Conservation (phyloP, 2,888 invertebrate genomes). For the Oscheius onirici region DNA sequence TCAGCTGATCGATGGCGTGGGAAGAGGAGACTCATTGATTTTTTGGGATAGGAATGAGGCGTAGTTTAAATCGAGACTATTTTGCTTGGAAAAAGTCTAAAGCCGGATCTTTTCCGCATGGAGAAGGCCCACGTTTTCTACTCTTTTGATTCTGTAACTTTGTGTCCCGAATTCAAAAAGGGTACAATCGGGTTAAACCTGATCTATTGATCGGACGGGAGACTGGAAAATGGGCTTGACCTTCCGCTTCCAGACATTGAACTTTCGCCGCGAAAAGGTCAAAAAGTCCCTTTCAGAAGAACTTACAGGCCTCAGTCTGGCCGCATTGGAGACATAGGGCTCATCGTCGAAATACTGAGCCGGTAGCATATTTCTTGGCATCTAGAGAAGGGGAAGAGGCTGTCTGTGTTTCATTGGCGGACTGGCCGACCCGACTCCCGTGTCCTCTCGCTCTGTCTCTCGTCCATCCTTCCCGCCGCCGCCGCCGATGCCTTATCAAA, state of each 20-base stretch:
- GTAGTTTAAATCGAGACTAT: neutral
- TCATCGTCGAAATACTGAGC: constrained; percentile 51
- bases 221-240: no score
- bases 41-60: neutral
- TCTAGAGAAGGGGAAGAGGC: neutral
- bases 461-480: constrained; percentile 9
- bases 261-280: neutral
- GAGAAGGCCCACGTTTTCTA: no score
- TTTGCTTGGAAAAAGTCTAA: neutral
- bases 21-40: neutral
- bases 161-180: no score
- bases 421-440: neutral
- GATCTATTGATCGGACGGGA: no score
- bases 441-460: neutral
- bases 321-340: constrained; percentile 49
- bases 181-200: no score
- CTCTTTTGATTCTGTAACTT: no score
- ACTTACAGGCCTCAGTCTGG: constrained; percentile 28
- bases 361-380: neutral
- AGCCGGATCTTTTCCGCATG: neutral
- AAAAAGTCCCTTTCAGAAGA: neutral
- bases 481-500: neutral
- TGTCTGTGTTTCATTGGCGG: constrained; percentile 28
- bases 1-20: constrained; percentile 2
- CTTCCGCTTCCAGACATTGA: neutral